Evolutionary conservation across 2,113 vertebrate genomes (phyloP).

Genomic region (Rattus rattus): DNA sequence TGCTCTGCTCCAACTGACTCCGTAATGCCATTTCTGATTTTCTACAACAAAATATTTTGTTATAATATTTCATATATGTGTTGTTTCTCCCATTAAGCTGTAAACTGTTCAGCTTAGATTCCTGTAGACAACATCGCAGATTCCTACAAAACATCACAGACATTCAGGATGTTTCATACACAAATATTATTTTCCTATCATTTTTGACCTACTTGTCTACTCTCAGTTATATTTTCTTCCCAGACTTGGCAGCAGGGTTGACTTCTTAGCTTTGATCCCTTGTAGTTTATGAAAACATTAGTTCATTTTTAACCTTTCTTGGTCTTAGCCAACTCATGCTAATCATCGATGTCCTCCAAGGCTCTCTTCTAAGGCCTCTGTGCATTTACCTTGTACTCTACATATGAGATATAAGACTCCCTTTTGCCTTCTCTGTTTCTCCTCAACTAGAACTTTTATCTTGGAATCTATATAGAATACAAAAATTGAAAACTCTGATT

Average conservation of each 20-base stretch:
- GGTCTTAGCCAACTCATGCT: not conserved
- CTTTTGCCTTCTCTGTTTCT: not conserved
- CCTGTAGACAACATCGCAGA: not conserved
- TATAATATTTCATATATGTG: not conserved
- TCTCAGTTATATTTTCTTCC: not conserved
- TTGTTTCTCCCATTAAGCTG: not conserved
- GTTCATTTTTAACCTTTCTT: constrained; percentile 8
- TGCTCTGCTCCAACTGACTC: not conserved
- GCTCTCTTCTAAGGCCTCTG: not conserved
- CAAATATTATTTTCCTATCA: constrained; percentile 25
- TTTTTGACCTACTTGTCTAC: not conserved
- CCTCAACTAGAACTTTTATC: not conserved
- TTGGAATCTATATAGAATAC: not conserved
- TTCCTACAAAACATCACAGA: not conserved
- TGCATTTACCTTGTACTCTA: not conserved
- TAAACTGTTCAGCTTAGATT: not conserved
- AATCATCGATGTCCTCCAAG: not conserved
- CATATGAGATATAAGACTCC: not conserved
- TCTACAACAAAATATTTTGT: not conserved
- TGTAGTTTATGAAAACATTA: not conserved
- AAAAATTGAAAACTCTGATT: constrained; percentile 35
- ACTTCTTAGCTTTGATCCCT: not conserved
- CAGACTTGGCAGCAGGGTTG: constrained; percentile 14
- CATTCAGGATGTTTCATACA: constrained; percentile 1
- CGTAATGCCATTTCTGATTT: not conserved